Evolutionary conservation across 2,888 invertebrate genomes (phyloP).

Genomic region (Perizoma affinitatum): DNA sequence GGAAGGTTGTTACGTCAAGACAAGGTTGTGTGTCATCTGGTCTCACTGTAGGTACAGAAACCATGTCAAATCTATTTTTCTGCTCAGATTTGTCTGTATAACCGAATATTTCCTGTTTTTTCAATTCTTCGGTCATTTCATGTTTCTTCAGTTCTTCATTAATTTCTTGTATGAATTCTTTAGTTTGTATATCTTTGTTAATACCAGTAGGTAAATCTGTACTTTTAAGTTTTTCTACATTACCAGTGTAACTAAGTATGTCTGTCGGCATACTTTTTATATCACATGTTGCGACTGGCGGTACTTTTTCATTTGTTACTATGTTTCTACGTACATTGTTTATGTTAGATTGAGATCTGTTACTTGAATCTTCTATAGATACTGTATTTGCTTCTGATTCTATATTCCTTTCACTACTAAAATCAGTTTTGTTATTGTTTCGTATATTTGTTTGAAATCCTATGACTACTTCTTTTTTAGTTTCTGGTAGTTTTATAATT

Average conservation of each 20-base stretch:
- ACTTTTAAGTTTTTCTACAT: neutral
- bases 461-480: neutral
- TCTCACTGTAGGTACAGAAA: slow-evolving; percentile 2
- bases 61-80: slow-evolving; percentile 2
- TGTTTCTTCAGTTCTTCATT: slow-evolving; percentile 6
- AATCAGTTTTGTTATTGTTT: slow-evolving; percentile 3
- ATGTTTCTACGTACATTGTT: slow-evolving; percentile 9
- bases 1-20: slow-evolving; percentile 1
- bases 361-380: neutral
- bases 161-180: neutral
- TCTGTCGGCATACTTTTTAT: slow-evolving; percentile 9
- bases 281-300: slow-evolving; percentile 8
- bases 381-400: neutral
- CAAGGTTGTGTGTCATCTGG: slow-evolving; percentile 4
- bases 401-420: slow-evolving; percentile 1
- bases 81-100: neutral
- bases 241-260: slow-evolving; percentile 13
- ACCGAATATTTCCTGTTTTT: neutral
- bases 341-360: slow-evolving; percentile 9
- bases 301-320: slow-evolving; percentile 5
- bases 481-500: slow-evolving; percentile 9
- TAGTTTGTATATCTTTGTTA: slow-evolving; percentile 1
- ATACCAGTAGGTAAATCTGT: slow-evolving; percentile 6
- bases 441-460: slow-evolving; percentile 11
- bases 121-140: slow-evolving; percentile 1